These are phyloP conservation scores for Oreotrochilus melanogaster DNA, from an alignment of 2,113 vertebrate species.

Conservation along the genomic window DNA sequence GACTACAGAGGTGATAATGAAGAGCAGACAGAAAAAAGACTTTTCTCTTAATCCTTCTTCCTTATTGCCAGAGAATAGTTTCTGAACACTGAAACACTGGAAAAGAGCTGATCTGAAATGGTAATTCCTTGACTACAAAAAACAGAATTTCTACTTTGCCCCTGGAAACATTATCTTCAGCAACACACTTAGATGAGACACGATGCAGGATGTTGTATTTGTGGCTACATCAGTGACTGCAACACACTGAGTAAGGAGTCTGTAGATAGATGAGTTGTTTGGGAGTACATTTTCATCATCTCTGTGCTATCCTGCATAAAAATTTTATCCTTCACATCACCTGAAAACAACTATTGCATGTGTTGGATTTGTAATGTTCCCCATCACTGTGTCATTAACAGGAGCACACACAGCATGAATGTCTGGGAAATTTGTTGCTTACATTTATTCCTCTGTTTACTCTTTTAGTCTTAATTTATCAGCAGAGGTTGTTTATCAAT, in stretches of 20 bases:
- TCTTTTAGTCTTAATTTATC: not conserved
- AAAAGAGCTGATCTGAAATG: not conserved
- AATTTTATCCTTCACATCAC: not conserved
- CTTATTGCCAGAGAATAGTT: not conserved
- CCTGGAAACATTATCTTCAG: not conserved
- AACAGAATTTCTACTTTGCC: not conserved
- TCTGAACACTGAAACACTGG: fast-evolving
- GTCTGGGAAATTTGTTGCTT: not conserved
- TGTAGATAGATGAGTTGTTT: not conserved
- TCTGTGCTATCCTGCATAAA: not conserved
- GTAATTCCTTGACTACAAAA: not conserved
- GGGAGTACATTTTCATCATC: not conserved
- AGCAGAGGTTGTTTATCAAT: conserved; percentile 28
- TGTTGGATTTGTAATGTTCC: not conserved
- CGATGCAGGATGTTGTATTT: not conserved
- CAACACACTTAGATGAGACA: not conserved
- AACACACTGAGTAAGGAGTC: not conserved
- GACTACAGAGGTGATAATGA: not conserved
- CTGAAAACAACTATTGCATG: not conserved
- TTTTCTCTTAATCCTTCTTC: not conserved
- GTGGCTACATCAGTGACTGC: not conserved
- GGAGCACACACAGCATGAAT: fast-evolving
- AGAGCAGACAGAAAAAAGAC: not conserved
- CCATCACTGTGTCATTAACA: not conserved
- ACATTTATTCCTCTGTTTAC: not conserved